These are phyloP conservation scores for Drosophila pullipes DNA, from an alignment of 2,888 invertebrate genomes.

Conservation along the genomic window DNA sequence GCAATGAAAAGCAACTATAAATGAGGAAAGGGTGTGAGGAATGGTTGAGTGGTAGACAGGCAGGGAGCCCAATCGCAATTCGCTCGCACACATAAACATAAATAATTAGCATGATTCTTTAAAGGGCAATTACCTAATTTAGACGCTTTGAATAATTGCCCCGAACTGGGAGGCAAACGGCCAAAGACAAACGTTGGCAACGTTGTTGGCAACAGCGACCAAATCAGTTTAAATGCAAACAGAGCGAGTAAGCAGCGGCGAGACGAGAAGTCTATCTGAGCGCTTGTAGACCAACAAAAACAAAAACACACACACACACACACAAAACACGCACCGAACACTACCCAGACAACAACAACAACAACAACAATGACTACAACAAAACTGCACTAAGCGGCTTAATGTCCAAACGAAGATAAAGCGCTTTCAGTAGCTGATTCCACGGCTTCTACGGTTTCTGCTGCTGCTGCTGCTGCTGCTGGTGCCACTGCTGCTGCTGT, in stretches of 20 bases:
- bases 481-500: conserved; percentile 17
- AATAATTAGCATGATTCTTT: conserved; percentile 81
- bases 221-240: conserved; percentile 68
- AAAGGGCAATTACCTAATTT: conserved; percentile 83
- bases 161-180: conserved; percentile 24
- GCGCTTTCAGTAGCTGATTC: conserved; percentile 57
- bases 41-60: not conserved
- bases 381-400: conserved; percentile 79
- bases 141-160: conserved; percentile 82
- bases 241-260: conserved; percentile 2
- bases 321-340: not conserved
- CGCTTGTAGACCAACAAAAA: conserved; percentile 12
- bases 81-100: conserved; percentile 66
- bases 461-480: conserved; percentile 1
- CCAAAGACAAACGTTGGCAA: conserved; percentile 5
- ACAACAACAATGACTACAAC: conserved; percentile 35
- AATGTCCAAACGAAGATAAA: conserved; percentile 80
- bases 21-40: not conserved
- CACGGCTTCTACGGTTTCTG: conserved; percentile 6
- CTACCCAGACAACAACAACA: conserved; percentile 23
- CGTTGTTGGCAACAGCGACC: conserved; percentile 25
- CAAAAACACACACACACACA: not conserved
- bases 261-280: not conserved
- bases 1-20: conserved; percentile 38
- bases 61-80: conserved; percentile 16